Conservation (phyloP, 1,140 invertebrate genomes). For the Procambarus clarkii region DNA sequence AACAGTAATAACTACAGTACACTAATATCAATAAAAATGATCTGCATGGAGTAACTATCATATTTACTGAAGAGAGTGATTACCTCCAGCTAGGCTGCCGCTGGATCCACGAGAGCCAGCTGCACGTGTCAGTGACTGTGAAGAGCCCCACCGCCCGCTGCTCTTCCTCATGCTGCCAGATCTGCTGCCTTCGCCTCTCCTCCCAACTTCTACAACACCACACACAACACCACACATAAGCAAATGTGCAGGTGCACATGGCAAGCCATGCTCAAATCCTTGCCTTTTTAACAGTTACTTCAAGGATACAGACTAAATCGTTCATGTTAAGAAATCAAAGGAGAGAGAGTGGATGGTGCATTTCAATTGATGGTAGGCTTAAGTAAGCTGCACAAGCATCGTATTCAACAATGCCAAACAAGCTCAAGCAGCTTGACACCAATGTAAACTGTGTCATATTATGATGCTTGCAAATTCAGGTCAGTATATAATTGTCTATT, state of each 20-base stretch:
- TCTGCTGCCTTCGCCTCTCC: slow-evolving; percentile 53
- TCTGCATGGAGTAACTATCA: neutral
- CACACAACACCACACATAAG: slow-evolving; percentile 68
- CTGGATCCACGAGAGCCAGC: slow-evolving; percentile 66
- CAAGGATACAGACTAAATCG: slow-evolving; percentile 11
- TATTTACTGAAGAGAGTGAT: slow-evolving; percentile 1
- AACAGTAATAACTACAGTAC: neutral
- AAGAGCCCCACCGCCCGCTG: slow-evolving; percentile 71
- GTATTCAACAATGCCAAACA: slow-evolving; percentile 42
- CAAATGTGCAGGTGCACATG: slow-evolving; percentile 51
- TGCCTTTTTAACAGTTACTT: slow-evolving; percentile 25
- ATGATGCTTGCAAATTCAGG: neutral
- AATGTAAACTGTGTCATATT: neutral
- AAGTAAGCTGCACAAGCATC: slow-evolving; percentile 55
- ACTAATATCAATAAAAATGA: neutral
- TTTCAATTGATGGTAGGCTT: slow-evolving; percentile 22
- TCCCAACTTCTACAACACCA: slow-evolving; percentile 68
- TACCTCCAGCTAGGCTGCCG: slow-evolving; percentile 69
- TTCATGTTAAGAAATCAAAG: slow-evolving; percentile 13
- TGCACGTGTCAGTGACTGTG: slow-evolving; percentile 68
- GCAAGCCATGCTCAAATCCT: slow-evolving; percentile 50
- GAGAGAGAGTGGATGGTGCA: slow-evolving; percentile 34
- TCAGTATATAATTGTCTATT: neutral
- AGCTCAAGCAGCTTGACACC: slow-evolving; percentile 37
- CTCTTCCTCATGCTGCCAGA: slow-evolving; percentile 67